Percentiles rank a stretch among this genome's conserved stretches.
Evolutionary conservation across 2,888 invertebrate genomes (phyloP).

Genomic region (Eremobia ochroleuca): DNA sequence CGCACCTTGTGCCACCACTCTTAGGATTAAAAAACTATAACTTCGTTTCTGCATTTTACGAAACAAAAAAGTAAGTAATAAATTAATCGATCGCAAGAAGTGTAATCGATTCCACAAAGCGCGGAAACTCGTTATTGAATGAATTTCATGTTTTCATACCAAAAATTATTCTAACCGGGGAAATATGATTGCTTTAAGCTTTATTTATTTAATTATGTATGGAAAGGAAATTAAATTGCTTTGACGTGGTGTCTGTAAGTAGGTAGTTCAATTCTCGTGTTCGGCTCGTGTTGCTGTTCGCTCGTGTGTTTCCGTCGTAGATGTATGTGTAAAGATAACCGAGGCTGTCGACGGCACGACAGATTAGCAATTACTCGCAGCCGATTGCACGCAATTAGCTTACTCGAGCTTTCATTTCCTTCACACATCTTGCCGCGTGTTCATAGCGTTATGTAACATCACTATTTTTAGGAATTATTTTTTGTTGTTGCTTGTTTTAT

Average conservation of each 20-base stretch:
- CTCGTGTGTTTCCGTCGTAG: constrained; percentile 48
- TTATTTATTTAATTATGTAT: constrained; percentile 54
- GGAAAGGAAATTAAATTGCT: constrained; percentile 49
- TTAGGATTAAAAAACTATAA: neutral
- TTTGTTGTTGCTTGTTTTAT: neutral
- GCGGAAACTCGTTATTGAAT: constrained; percentile 33
- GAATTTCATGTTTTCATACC: constrained; percentile 37
- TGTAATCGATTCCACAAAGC: constrained; percentile 36
- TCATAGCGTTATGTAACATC: constrained; percentile 34
- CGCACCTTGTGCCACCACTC: neutral
- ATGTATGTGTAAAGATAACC: constrained; percentile 71
- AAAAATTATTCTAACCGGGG: constrained; percentile 30
- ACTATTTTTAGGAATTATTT: constrained; percentile 21
- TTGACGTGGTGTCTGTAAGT: constrained; percentile 52
- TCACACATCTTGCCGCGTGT: constrained; percentile 67
- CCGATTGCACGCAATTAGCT: constrained; percentile 83
- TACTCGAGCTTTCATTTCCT: constrained; percentile 83
- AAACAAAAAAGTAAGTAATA: constrained; percentile 23
- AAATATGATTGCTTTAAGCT: constrained; percentile 42
- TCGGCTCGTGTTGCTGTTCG: constrained; percentile 33
- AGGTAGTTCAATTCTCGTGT: constrained; percentile 47
- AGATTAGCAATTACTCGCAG: constrained; percentile 84
- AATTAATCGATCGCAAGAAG: constrained; percentile 33
- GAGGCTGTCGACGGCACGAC: constrained; percentile 72
- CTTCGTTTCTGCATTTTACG: neutral